Evolutionary conservation across 2,888 invertebrate genomes (phyloP), one percentile per base, ranked within the genome.

Genomic region (Drosophila aldrichi): DNA sequence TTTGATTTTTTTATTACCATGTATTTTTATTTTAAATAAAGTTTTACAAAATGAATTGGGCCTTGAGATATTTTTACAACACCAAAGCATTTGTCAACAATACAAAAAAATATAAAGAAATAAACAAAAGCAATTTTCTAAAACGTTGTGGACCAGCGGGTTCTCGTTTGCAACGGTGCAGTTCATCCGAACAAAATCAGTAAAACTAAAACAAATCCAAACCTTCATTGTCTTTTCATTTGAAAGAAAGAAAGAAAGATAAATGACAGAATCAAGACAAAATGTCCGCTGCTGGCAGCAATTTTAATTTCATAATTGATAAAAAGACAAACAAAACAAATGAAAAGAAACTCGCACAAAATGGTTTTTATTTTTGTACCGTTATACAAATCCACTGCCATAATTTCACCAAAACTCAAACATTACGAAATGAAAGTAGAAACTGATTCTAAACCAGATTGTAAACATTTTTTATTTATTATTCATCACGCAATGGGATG

Each of bases 1-100:
- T 85, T 88, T 86, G 63, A 78, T 83, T 88, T 88, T 84, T 84
- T 88, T 81, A 84, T 78, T 85, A 84, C 73, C 78, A 71, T 88
- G 84, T 86, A 84, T 82, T 86, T 86, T 55, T 79, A 86, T 88
- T 86, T 86, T 56, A 83, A 86, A 86, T 86, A 86, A 86, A 86
- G 89, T 86, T 88, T 88, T 81, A 84, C 76, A 88, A 81, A 83
- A 83, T 74, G 70, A 78, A 76, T 77, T 79, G 67, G 72, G 68
- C 63, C 74, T 85, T 79, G 49, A 65, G 22, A 52, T 41, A 62
- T 55, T 44, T 60, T 55, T 46, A 32, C 10, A 66, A 62, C 36
- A 68, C 49, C 48, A 58, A 54, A 51, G 46, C 51, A 49, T 38
- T 54, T 70, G 8, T 9, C 25, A 44, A 34, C 20, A 65, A 58